Conservation (phyloP, 2,888 invertebrate genomes). For the Agriopis leucophaearia region DNA sequence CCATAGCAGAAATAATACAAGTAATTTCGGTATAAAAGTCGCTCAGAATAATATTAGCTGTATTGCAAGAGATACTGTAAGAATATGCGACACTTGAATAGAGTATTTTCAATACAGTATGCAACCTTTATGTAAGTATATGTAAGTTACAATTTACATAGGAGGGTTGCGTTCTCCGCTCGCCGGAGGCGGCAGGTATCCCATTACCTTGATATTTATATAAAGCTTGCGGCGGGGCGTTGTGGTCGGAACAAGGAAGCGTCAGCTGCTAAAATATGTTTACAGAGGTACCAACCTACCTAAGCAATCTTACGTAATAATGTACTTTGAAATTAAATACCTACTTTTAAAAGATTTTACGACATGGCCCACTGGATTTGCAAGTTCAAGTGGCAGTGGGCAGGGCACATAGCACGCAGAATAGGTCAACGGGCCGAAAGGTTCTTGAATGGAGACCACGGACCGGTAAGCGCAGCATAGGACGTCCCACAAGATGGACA, state of each 20-base stretch:
- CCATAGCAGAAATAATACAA: no score
- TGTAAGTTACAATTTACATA: slow-evolving; percentile 22
- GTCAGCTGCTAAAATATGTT: slow-evolving; percentile 1
- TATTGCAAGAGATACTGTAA: slow-evolving; percentile 1
- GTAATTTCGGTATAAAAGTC: not conserved
- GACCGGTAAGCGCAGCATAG: no score
- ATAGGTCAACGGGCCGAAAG: no score
- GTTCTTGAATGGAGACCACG: no score
- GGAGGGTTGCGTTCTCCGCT: not conserved
- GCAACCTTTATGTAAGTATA: slow-evolving; percentile 7
- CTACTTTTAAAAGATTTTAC: no score
- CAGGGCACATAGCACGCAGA: no score
- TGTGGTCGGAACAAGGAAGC: slow-evolving; percentile 4
- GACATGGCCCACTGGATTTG: no score
- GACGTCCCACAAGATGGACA: no score
- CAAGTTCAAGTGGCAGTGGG: no score
- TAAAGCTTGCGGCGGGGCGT: slow-evolving; percentile 3
- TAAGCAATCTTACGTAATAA: no score
- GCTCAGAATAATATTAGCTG: not conserved
- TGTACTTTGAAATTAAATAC: slow-evolving; percentile 1
- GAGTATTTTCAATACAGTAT: slow-evolving; percentile 11
- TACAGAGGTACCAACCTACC: not conserved
- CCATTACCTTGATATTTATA: slow-evolving; percentile 14
- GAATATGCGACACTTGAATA: slow-evolving; percentile 3
- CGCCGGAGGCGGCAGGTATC: slow-evolving; percentile 6